phyloP scores from a whole-genome alignment of 2,797 vertebrate genomes.

The Sternotherus odoratus region DNA sequence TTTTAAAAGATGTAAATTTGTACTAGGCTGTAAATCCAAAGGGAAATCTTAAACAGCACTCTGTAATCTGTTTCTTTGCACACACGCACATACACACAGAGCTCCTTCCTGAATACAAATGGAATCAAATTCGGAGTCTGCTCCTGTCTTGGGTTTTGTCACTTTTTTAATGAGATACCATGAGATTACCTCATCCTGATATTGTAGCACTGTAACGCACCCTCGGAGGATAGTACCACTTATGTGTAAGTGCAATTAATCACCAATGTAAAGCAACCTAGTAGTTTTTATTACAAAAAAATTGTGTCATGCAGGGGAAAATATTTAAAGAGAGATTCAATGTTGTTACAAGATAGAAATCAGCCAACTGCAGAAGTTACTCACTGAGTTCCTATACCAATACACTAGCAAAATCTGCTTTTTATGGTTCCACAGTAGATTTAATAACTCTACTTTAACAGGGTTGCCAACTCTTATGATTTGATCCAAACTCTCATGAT shows the following conservation, averaged over 20 bases:
- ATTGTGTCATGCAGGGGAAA: not conserved
- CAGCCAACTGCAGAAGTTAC: not conserved
- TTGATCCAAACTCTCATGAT: not conserved
- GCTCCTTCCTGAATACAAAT: not conserved
- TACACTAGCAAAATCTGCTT: not conserved
- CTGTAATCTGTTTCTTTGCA: fast-evolving
- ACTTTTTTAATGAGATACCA: not conserved
- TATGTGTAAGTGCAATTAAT: fast-evolving
- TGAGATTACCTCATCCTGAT: not conserved
- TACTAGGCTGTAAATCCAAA: not conserved
- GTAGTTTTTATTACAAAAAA: not conserved
- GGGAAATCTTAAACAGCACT: not conserved
- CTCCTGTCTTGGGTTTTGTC: not conserved
- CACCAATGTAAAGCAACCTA: too few relatives aligned
- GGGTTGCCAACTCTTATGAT: not conserved
- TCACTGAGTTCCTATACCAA: not conserved
- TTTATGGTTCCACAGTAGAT: not conserved
- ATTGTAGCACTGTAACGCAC: fast-evolving
- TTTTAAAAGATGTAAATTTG: not conserved
- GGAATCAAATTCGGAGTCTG: not conserved
- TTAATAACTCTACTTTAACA: not conserved
- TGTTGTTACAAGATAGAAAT: not conserved
- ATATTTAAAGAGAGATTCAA: not conserved
- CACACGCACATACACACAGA: not conserved
- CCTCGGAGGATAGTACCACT: too few relatives aligned